These are phyloP conservation scores for Oceanodroma leucorhoa DNA, from an alignment of 2,797 vertebrate species.

Conservation along the genomic window DNA sequence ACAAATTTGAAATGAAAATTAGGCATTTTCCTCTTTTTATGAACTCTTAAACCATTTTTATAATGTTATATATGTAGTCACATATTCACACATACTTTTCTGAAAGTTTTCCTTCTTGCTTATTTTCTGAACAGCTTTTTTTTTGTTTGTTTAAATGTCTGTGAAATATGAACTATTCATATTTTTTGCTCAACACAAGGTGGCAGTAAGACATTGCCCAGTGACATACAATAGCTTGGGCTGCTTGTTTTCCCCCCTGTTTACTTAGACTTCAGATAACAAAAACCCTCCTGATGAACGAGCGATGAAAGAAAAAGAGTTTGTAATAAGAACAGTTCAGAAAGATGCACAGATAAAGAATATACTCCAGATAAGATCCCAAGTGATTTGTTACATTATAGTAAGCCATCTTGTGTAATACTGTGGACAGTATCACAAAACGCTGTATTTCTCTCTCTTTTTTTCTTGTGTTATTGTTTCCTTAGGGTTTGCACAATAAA, in stretches of 20 bases:
- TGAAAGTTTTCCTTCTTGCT: not conserved
- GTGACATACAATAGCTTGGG: not conserved
- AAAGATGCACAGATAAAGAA: not conserved
- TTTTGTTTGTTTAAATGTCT: not conserved
- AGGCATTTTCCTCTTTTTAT: not conserved
- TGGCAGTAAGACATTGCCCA: slow-evolving; percentile 66
- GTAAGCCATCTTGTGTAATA: not conserved
- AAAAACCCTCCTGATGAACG: not conserved
- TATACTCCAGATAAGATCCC: not conserved
- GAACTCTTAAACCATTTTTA: not conserved
- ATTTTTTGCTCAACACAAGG: slow-evolving; percentile 53
- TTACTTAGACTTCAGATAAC: not conserved
- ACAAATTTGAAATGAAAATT: not conserved
- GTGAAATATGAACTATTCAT: not conserved
- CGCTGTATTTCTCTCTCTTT: not conserved
- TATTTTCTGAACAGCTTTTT: not conserved
- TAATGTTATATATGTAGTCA: not conserved
- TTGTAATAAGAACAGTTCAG: not conserved
- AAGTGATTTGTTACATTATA: not conserved
- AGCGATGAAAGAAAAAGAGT: not conserved
- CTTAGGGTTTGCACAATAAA: not conserved
- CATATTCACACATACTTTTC: not conserved
- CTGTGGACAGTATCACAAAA: not conserved
- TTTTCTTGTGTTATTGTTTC: not conserved
- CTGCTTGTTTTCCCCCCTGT: not conserved